Evolutionary conservation across 2,888 invertebrate genomes (phyloP).

Genomic region (Masnerella sp.): DNA sequence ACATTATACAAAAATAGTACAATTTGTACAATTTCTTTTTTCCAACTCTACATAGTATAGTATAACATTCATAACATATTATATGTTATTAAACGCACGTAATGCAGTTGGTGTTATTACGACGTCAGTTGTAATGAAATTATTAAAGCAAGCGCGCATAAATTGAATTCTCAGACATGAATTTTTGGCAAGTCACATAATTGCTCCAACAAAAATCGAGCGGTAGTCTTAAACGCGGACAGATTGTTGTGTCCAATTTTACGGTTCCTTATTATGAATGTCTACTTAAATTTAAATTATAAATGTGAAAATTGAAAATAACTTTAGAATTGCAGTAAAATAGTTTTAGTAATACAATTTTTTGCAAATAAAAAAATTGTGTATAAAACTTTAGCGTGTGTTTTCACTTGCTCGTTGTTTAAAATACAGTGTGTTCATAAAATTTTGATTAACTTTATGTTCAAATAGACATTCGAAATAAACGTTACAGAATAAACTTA

Average conservation of each 20-base stretch:
- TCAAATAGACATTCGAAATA: no score
- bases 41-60: no score
- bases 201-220: slow-evolving; percentile 33
- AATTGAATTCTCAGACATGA: slow-evolving; percentile 21
- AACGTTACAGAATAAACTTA: no score
- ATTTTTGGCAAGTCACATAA: slow-evolving; percentile 46
- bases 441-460: no score
- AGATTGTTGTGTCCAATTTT: neutral
- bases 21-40: neutral
- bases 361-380: no score
- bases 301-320: no score
- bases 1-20: slow-evolving; percentile 5
- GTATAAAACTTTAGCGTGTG: no score
- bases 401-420: no score
- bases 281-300: slow-evolving; percentile 10
- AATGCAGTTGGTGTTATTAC: no score
- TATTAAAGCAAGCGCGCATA: neutral
- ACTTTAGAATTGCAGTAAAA: no score
- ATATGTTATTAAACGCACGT: neutral
- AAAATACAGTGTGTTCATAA: no score
- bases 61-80: neutral
- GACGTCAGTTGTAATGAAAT: neutral
- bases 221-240: slow-evolving; percentile 11
- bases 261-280: neutral
- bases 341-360: no score